phyloP scores from a whole-genome alignment of 2,888 invertebrate genomes.

The Marasmarcha lunaedactyla region DNA sequence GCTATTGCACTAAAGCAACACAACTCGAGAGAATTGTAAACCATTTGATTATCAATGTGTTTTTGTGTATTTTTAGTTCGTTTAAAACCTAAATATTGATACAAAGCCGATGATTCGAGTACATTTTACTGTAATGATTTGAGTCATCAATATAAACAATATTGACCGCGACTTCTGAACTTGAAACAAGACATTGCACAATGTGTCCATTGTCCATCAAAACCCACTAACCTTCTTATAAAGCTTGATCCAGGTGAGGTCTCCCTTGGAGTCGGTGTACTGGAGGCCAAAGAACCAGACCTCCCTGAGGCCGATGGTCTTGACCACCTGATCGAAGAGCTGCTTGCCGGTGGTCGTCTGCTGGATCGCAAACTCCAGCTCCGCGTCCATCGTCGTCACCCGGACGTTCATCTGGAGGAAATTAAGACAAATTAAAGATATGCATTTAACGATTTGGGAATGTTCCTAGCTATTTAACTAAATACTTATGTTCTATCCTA shows the following conservation, averaged over 20 bases:
- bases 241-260: conserved; percentile 98
- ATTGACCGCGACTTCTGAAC: too few relatives aligned
- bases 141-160: too few relatives aligned
- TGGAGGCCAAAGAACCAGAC: conserved; percentile 99
- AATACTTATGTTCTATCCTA: neutral
- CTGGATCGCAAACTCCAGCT: conserved; percentile 99
- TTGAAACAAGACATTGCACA: too few relatives aligned
- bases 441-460: neutral
- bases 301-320: conserved; percentile 98
- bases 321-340: conserved; percentile 99
- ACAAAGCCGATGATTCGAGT: too few relatives aligned
- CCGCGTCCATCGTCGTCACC: conserved; percentile 99
- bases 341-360: conserved; percentile 99
- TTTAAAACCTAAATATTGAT: too few relatives aligned
- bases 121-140: too few relatives aligned
- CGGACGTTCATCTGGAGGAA: conserved; percentile 93
- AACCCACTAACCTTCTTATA: conserved; percentile 93
- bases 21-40: too few relatives aligned
- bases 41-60: too few relatives aligned
- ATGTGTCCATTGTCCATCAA: too few relatives aligned
- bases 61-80: too few relatives aligned
- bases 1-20: too few relatives aligned
- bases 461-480: neutral
- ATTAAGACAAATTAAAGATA: neutral
- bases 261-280: conserved; percentile 98